Percentiles rank a stretch among this genome's conserved stretches.
These are phyloP conservation scores for Drosophila ananassae DNA, from an alignment of 1,140 invertebrate species.

Conservation along the genomic window DNA sequence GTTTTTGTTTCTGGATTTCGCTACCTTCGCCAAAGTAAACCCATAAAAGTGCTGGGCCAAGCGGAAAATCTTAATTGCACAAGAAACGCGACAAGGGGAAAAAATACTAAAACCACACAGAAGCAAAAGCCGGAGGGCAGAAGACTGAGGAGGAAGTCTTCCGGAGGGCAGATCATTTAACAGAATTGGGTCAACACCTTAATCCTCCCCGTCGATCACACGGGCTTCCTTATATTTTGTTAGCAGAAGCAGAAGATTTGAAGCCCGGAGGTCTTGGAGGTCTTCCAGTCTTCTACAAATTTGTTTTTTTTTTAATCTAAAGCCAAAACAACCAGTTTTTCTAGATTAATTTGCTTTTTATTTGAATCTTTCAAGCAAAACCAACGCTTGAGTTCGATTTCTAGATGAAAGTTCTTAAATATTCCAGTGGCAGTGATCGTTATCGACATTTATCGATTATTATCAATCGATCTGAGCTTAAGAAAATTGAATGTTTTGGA, in stretches of 20 bases:
- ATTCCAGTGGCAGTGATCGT: background rate
- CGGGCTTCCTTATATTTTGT: too few species aligned
- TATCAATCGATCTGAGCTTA: conserved; percentile 22
- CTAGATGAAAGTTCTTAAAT: too few species aligned
- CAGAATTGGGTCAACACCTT: conserved; percentile 15
- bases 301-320: too few species aligned
- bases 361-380: background rate
- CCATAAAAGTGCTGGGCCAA: conserved; percentile 67
- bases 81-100: conserved; percentile 26
- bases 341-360: too few species aligned
- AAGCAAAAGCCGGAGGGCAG: conserved; percentile 5
- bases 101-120: conserved; percentile 15
- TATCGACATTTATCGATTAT: background rate
- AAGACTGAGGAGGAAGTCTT: conserved; percentile 5
- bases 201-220: background rate
- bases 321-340: too few species aligned
- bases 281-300: too few species aligned
- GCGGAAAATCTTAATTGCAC: conserved; percentile 66
- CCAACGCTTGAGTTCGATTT: background rate
- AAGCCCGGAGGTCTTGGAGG: too few species aligned
- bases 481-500: background rate
- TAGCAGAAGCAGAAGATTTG: too few species aligned
- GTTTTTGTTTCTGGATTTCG: conserved; percentile 2
- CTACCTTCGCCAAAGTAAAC: conserved; percentile 55
- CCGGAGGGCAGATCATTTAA: background rate